Conservation (phyloP, 92 coral and sea anemone genomes). For the Zoanthus sansibaricus region DNA sequence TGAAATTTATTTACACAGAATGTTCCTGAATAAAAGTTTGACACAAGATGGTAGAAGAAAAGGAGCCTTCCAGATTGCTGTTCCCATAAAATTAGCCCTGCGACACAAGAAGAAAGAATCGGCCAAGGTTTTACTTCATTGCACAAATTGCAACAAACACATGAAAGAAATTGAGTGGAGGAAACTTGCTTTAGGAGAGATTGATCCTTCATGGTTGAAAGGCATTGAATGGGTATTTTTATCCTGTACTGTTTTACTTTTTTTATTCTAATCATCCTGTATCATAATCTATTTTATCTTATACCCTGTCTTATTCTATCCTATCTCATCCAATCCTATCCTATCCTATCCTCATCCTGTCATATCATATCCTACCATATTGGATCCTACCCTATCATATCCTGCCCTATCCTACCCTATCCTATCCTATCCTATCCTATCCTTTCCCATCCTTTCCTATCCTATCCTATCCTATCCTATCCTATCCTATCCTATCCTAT, state of each 20-base stretch:
- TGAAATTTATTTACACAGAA: constrained; percentile 43
- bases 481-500: not conserved
- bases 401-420: not conserved
- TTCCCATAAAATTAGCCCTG: constrained; percentile 81
- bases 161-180: constrained; percentile 83
- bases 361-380: no score
- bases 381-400: no score
- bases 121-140: constrained; percentile 70
- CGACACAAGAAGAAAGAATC: constrained; percentile 67
- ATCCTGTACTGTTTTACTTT: no score
- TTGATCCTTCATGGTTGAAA: constrained; percentile 80
- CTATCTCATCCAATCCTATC: no score
- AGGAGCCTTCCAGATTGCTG: constrained; percentile 70
- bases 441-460: not conserved
- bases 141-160: constrained; percentile 73
- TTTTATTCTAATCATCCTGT: no score
- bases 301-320: no score
- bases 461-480: not conserved
- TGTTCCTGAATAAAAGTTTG: constrained; percentile 58
- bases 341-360: no score
- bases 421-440: not conserved
- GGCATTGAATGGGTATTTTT: constrained; percentile 70
- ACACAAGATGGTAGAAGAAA: not conserved
- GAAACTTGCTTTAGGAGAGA: constrained; percentile 73
- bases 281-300: no score